Evolutionary conservation across 2,797 vertebrate genomes (phyloP).

Genomic region (Myoxocephalus aenaeus): DNA sequence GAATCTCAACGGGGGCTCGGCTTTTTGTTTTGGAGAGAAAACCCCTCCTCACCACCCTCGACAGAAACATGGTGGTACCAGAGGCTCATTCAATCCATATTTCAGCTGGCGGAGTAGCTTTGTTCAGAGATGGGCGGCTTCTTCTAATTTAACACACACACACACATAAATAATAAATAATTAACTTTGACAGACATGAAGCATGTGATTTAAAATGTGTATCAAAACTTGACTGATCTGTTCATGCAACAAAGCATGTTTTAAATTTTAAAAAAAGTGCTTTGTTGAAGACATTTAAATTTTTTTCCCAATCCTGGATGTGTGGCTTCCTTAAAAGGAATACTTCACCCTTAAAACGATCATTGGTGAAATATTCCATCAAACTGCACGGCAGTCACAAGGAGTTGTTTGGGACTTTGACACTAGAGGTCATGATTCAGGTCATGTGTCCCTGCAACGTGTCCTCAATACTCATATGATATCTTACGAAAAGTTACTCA

Average conservation of each 20-base stretch:
- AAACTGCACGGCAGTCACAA: too few relatives aligned
- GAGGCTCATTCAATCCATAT: constrained; percentile 43
- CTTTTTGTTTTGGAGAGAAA: constrained; percentile 67
- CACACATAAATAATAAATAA: background rate
- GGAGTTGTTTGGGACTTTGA: too few relatives aligned
- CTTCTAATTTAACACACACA: constrained; percentile 44
- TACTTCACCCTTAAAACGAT: too few relatives aligned
- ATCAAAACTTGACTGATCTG: background rate
- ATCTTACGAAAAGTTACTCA: too few relatives aligned
- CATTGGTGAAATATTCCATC: too few relatives aligned
- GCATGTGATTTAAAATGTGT: background rate
- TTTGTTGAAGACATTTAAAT: background rate
- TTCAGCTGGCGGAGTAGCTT: constrained; percentile 61
- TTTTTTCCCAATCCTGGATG: background rate
- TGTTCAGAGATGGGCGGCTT: constrained; percentile 53
- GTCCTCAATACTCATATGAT: too few relatives aligned
- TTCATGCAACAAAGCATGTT: background rate
- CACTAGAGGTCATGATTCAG: too few relatives aligned
- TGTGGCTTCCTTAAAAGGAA: too few relatives aligned
- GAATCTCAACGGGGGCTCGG: constrained; percentile 63
- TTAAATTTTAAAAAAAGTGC: background rate
- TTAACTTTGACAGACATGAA: background rate
- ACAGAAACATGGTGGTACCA: constrained; percentile 47
- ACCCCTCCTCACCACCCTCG: constrained; percentile 31
- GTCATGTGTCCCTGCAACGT: too few relatives aligned